Base-by-base conservation (phyloP, 2,113 vertebrate genomes). In the Setophaga kirtlandii region DNA sequence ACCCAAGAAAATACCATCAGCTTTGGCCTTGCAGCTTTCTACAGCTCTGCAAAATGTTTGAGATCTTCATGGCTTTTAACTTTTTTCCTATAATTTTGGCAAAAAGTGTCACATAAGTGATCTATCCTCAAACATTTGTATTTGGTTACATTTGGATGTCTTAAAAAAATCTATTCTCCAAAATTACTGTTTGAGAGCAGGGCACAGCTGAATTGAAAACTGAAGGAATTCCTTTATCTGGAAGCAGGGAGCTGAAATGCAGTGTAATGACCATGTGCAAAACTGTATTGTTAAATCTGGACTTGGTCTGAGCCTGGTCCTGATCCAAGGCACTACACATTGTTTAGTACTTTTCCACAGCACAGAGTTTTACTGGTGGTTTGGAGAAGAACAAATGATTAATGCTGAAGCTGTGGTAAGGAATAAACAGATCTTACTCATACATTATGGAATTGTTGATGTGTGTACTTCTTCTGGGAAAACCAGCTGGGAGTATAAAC, bases 401-500 rank as follows among this genome's bases (percentile, higher is more conserved):
- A 93, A 94, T 94, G 76, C 52, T 86, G 64, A 46, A 71, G 60
- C 21, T 81, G 60, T 81, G 44, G 85, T 60, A 92, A 83, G 86
- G 92, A 94, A 95, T 92, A 97, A 96, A 96, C 96, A 97, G 76
- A 86, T 73, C 73, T 95, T 96, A 91, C 75, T 96, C 94, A 92
- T 87, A 41, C 44, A 50, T 80, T 81, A 94, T 35, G 73, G 91
- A 94, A 95, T 87, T 94, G 85, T 90, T 88, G 90, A 94, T 94
- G 69, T 81, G 79, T 90, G 65, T 89, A 87, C 80, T 84, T 75
- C 20, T 86, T 95, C 94, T 90, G 73, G 73, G 90, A 84, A 97
- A 93, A 89, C 3, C 52, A 87, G 12, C 58, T 30, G 81, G 69
- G 83, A 87, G 53, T 60, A 94, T 96, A 97, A 97, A 97, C 93